Evolutionary conservation across 1,140 invertebrate genomes (phyloP), one percentile per base, ranked within the genome.

Genomic region (Pseudomyrmex cubaensis): DNA sequence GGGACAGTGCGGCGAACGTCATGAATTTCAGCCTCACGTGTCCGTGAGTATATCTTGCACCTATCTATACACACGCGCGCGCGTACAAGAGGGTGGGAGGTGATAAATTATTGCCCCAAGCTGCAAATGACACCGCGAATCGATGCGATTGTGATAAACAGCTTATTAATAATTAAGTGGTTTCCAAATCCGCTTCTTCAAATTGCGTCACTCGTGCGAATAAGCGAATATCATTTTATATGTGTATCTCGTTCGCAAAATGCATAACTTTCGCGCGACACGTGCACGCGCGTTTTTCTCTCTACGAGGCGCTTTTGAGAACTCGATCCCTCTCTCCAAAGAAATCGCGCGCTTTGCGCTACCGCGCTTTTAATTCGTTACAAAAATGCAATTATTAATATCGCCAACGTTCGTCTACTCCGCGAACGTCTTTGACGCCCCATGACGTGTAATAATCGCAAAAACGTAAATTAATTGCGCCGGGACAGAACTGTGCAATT

Each of bases 371-470:
- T 80, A 59, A 61, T 59, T 70, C n/a, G 59, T 80, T 61, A 35
- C 35, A 72, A 72, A 80, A 70, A 61, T 72, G 52, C 20, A 35
- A 50, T 80, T 80, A 72, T 70, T 70, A 48, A 80, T 80, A 80
- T 59, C 50, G 35, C 13, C 66, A 12, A 59, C 44, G 10, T 70
- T 15, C 62, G 15, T 57, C 64, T 3, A 12, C 35, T 1, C 35
- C 35, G 9, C 35, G 15, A 5, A 1, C 57, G 44, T 57, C 52
- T 80, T 80, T 80, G 35, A 35, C 35, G 66, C 57, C 15, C 13
- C 44, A 7, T 59, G 52, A 59, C 44, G 66, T 22, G 54, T 46
- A 70, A 70, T 80, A 80, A 70, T 80, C 76, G 76, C 54, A 48
- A 54, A 54, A 76, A 64, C 22, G 25, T 76, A 76, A 80, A 80